phyloP scores from a whole-genome alignment of 2,888 invertebrate species.

The Trissonchulus sp. region DNA sequence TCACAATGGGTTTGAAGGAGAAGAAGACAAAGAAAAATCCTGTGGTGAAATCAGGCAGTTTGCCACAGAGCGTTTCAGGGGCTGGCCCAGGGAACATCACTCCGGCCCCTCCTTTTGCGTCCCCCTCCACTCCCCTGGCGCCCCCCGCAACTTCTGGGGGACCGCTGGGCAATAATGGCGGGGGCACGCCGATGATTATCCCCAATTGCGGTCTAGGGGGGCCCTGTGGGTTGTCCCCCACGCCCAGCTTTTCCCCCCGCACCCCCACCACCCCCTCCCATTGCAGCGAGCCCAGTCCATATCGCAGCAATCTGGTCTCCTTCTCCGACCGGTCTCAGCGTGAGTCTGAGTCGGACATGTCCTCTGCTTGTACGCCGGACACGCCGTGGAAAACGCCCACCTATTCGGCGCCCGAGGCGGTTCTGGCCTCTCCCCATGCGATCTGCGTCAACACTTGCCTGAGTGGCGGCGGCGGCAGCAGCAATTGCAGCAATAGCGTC shows the following conservation, averaged over 20 bases:
- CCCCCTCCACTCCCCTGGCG: not conserved
- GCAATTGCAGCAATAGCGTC: no score
- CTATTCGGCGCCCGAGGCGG: not conserved
- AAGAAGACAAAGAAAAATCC: constrained; percentile 38
- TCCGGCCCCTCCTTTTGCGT: not conserved
- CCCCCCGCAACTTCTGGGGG: no score
- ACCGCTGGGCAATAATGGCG: no score
- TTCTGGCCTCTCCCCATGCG: not conserved
- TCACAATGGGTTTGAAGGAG: constrained; percentile 41
- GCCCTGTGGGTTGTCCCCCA: no score
- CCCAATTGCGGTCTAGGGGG: not conserved
- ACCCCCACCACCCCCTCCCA: not conserved
- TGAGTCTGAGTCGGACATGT: not conserved
- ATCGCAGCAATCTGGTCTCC: not conserved
- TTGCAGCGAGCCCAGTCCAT: not conserved
- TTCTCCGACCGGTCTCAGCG: not conserved
- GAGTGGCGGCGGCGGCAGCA: no score
- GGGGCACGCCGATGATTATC: not conserved
- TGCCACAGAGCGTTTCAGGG: not conserved
- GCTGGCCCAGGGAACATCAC: not conserved
- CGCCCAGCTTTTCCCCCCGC: not conserved
- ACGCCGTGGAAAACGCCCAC: constrained; percentile 24
- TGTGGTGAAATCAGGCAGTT: not conserved
- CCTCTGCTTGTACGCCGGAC: not conserved
- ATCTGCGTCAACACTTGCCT: no score